Base-by-base conservation (phyloP, 2,888 invertebrate species). In the Machimus atricapillus region DNA sequence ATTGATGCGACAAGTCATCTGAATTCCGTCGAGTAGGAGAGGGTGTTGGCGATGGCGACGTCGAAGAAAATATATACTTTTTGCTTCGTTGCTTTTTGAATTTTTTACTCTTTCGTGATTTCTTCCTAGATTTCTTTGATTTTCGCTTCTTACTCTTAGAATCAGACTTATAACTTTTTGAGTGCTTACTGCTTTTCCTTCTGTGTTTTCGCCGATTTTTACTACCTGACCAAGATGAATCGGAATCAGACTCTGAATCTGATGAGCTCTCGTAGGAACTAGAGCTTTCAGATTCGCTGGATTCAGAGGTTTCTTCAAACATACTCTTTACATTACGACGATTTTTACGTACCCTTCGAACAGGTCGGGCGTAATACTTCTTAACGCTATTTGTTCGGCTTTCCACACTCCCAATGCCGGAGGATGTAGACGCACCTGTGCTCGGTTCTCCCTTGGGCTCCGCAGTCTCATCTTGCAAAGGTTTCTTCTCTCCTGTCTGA, bases 401-500 rank as follows among this genome's bases (percentile, higher is more conserved):
- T 37, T 79, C 87, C 14, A 52, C 79, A 52, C 85, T 87, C 23
- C 77, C 37, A 7, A 87, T 66, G 58, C 87, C 87, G 9, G 88
- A 86, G 8, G 88, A 88, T 16, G 88, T 88, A n/a, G 88, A 88
- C n/a, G 88, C 87, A 6, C 87, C 88, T 52, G 87, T 85, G 77
- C 87, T 88, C 40, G 85, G 85, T 74, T 87, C 88, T 19, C 77
- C 86, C 19, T 85, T 87, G 16, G 16, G 79, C 19, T 82, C 74
- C n/a, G 23, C 31, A 58, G 78, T 14, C 16, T 46, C 73, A 76
- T 43, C 37, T 1, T 43, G 31, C 12, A 43, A 14, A 8, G 34
- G n/a, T 19, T 87, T 86, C 40, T 87, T 83, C 23, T 81, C 73
- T 8, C 19, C 46, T 58, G 19, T n/a, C 46, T 74, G 34, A 46